Conservation (phyloP, 2,797 vertebrate genomes). For the Zalophus californianus region DNA sequence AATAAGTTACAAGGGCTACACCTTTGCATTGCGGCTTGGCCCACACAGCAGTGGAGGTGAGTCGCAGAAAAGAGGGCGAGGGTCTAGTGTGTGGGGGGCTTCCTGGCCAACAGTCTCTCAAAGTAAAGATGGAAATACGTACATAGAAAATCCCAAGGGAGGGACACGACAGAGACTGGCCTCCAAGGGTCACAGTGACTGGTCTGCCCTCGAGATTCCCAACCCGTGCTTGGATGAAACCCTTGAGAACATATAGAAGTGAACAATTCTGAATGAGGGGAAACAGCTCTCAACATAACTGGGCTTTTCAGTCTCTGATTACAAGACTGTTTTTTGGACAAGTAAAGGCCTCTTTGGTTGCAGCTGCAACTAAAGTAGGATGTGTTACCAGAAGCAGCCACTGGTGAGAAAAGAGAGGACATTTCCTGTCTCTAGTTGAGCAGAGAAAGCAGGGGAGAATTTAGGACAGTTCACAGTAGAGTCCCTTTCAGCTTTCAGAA, state of each 20-base stretch:
- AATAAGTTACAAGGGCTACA: not conserved
- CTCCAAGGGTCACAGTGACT: not conserved
- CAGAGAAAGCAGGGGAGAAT: constrained; percentile 76
- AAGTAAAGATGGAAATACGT: not conserved
- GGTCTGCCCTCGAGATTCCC: constrained; percentile 7
- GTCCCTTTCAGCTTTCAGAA: constrained; percentile 52
- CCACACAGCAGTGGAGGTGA: not conserved
- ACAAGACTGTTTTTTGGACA: constrained; percentile 73
- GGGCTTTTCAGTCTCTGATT: constrained; percentile 75
- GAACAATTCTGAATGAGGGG: constrained; percentile 73
- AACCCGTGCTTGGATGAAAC: constrained; percentile 25
- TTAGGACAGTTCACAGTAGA: constrained; percentile 76
- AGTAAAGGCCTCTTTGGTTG: constrained; percentile 75
- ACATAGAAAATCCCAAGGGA: not conserved
- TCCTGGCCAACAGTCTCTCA: not conserved
- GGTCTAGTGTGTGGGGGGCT: not conserved
- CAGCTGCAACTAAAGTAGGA: constrained; percentile 74
- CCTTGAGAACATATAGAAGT: constrained; percentile 76
- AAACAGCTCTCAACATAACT: constrained; percentile 68
- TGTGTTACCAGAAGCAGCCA: constrained; percentile 77
- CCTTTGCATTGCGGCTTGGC: not conserved
- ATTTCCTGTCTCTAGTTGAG: constrained; percentile 77
- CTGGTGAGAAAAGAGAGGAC: constrained; percentile 72
- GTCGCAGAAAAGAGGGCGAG: not conserved
- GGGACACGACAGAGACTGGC: not conserved